Evolutionary conservation across 64 coral and sea anemone species (phyloP), one percentile per base, ranked within the genome.

Genomic region (Porites australiensis): DNA sequence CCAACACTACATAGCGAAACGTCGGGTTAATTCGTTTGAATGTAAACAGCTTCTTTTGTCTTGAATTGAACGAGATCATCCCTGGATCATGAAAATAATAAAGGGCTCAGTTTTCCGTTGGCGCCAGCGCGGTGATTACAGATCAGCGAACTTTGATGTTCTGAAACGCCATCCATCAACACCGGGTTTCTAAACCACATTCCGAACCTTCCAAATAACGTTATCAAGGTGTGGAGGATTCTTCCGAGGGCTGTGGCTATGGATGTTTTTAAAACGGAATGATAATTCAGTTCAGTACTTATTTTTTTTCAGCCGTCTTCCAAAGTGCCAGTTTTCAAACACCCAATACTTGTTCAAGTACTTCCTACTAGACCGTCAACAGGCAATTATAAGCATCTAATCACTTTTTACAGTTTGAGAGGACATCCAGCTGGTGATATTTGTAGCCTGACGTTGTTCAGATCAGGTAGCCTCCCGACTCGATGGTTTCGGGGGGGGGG

Each of bases 101-200:
- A 62, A 14, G 13, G 44, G 46, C 19, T 82, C 79, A 64, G 11
- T 51, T 83, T 46, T 52, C 13, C 43, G 11, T 45, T 83, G 81
- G 81, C 81, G 81, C 81, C 81, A 67, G 14, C 62, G 5, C 4
- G 81, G 63, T 83, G 63, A 83, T 66, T 83, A 49, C 58, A 47
- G 66, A 66, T 43, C 19, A 61, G 21, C 81, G 45, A 45, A 63
- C 46, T 67, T 50, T 50, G 43, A 67, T 37, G 10, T 48, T 54
- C 63, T 67, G 60, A 83, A 83, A 83, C 62, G 79, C 63, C 16
- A 83, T 83, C 81, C 16, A 83, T 83, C 81, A 83, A 83, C 81
- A 67, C 63, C 48, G 6, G 62, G 16, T 60, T 59, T 60, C 18
- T 59, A 23, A 79, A 79, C 9, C 55, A 50, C 77, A 79, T 79